Base-by-base conservation (phyloP, 2,888 invertebrate genomes). In the Scrobipalpa atriplicella region DNA sequence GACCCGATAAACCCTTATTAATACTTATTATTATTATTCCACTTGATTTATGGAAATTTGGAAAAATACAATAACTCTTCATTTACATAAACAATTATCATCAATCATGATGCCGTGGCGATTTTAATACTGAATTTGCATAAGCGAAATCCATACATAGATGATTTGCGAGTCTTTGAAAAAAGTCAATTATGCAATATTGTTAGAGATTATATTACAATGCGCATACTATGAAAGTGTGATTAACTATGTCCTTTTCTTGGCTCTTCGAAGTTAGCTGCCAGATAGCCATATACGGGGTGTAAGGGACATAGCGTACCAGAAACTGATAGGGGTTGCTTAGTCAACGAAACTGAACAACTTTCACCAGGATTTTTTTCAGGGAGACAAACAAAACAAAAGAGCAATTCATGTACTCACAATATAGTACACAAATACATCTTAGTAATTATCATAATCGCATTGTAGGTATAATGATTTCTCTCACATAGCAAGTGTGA, bases 401-500 rank as follows among this genome's bases (percentile, higher is more conserved):
- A 29, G 29, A 29, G 2, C 29, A 29, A 29, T 29, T 29, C 2
- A 29, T 29, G 29, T 29, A 29, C 29, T 29, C 5, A 29, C 29
- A 29, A 29, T 5, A 29, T 29, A 29, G 5, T 29, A 29, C 29
- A 29, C 29, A 43, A 0, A 43, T 1, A 13, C 11, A 43, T 43
- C 11, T 13, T 43, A 13, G 13, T 10, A 0, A 11, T 3, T 13
- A 43, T 1, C 43, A 13, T 19, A 58, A 36, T 58, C 11, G 29
- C 36, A 36, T 54, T 19, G 36, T n/a, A n/a, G n/a, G n/a, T 29
- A 58, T 58, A n/a, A 58, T 58, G 7, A n/a, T 58, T 58, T 58
- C 58, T 58, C 29, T 36, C 58, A 36, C 58, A 58, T 58, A 29
- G 16, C 29, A 54, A 54, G 54, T 56, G 54, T 56, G 54, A 56